Evolutionary conservation across 1,140 invertebrate genomes (phyloP).

Genomic region (Elymnias hypermnestra): DNA sequence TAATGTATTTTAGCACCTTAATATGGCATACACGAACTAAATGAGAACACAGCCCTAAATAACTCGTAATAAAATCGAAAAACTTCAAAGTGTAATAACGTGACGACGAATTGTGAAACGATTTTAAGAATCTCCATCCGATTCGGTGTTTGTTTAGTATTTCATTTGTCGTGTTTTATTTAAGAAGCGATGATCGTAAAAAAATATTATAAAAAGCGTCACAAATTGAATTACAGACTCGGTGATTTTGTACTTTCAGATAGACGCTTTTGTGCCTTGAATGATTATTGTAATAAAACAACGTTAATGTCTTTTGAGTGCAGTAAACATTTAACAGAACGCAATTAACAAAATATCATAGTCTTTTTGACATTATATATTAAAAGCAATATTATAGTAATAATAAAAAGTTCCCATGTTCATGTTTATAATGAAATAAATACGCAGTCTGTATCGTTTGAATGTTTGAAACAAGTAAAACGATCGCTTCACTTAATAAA

Average conservation of each 20-base stretch:
- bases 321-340: too few species aligned
- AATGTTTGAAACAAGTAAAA: too few species aligned
- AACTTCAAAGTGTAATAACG: too few species aligned
- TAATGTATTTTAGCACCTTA: slow-evolving; percentile 45
- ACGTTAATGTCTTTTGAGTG: too few species aligned
- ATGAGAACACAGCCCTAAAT: too few species aligned
- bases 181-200: neutral
- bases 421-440: slow-evolving; percentile 17
- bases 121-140: neutral
- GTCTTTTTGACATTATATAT: too few species aligned
- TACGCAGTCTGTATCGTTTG: slow-evolving; percentile 13
- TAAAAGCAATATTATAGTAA: neutral
- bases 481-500: slow-evolving; percentile 9
- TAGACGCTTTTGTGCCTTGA: too few species aligned
- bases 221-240: slow-evolving; percentile 20
- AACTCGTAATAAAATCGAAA: too few species aligned
- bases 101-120: neutral
- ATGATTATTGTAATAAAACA: too few species aligned
- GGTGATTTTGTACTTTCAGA: neutral
- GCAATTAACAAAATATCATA: too few species aligned
- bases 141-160: neutral
- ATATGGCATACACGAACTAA: neutral
- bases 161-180: slow-evolving; percentile 1
- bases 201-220: slow-evolving; percentile 12
- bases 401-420: too few species aligned